phyloP scores from a whole-genome alignment of 2,797 vertebrate genomes.

The Malacoctenus gilli region DNA sequence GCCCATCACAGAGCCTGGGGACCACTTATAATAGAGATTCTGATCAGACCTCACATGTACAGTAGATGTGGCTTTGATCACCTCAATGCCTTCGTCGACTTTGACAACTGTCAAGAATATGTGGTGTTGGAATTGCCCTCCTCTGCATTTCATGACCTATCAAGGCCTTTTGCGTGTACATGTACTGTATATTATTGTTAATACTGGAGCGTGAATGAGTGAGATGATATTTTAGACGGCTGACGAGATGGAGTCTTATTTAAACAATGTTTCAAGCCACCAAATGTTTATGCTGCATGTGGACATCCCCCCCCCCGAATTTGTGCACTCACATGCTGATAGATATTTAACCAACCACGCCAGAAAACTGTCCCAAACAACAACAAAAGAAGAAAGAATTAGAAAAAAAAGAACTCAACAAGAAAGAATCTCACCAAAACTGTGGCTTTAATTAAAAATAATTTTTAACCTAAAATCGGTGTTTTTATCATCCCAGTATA shows the following conservation, averaged over 20 bases:
- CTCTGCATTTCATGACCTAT: conserved; percentile 64
- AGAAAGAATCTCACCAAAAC: conserved; percentile 32
- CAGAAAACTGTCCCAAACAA: no score
- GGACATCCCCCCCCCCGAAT: conserved; percentile 39
- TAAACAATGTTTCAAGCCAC: conserved; percentile 50
- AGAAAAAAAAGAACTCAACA: background rate
- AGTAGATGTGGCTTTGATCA: conserved; percentile 77
- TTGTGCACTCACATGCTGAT: conserved; percentile 50
- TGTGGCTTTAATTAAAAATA: conserved; percentile 49
- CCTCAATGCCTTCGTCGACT: conserved; percentile 81
- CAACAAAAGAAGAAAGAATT: conserved; percentile 25
- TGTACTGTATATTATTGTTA: conserved; percentile 67
- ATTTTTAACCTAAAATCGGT: conserved; percentile 17
- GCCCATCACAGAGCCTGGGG: conserved; percentile 71
- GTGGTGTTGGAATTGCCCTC: conserved; percentile 53
- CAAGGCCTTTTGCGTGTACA: conserved; percentile 74
- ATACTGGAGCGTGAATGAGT: conserved; percentile 49
- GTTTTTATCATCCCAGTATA: conserved; percentile 50
- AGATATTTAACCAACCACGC: conserved; percentile 1
- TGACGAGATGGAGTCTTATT: conserved; percentile 39
- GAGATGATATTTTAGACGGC: conserved; percentile 37
- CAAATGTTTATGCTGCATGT: conserved; percentile 71
- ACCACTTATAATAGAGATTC: conserved; percentile 69
- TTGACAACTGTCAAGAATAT: conserved; percentile 51
- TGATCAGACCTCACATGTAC: conserved; percentile 67